These are phyloP conservation scores for Drosophila bipectinata DNA, from an alignment of 1,140 invertebrate species.

Conservation along the genomic window DNA sequence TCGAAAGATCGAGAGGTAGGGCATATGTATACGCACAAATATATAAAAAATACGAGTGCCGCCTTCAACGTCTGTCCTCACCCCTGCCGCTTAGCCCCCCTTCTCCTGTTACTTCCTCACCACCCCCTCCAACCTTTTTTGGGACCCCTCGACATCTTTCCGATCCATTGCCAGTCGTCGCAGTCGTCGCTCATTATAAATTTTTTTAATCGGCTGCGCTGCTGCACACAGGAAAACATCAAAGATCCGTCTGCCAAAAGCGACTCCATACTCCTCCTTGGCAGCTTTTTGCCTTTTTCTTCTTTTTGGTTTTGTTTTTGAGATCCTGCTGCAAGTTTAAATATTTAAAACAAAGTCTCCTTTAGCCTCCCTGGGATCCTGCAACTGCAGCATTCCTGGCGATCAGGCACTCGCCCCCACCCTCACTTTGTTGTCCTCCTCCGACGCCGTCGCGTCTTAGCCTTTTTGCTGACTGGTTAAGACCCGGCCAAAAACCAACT, in stretches of 20 bases:
- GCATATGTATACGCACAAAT: slow-evolving; percentile 46
- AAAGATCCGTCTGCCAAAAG: slow-evolving; percentile 73
- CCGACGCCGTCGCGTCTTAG: slow-evolving; percentile 13
- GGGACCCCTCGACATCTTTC: slow-evolving; percentile 20
- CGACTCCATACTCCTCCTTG: slow-evolving; percentile 22
- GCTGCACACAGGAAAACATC: slow-evolving; percentile 63
- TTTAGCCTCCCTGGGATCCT: slow-evolving; percentile 19
- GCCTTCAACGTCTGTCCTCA: slow-evolving; percentile 35
- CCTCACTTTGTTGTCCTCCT: slow-evolving; percentile 32
- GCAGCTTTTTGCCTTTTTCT: slow-evolving; percentile 11
- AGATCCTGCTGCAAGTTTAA: slow-evolving; percentile 75
- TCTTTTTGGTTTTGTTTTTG: background rate
- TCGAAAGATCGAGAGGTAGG: slow-evolving; percentile 67
- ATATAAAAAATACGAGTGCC: slow-evolving; percentile 72
- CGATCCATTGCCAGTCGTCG: slow-evolving; percentile 36
- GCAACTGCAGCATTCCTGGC: slow-evolving; percentile 69
- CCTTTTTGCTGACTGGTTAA: slow-evolving; percentile 22
- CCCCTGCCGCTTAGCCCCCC: background rate
- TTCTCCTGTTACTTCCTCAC: background rate
- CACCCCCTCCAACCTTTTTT: slow-evolving; percentile 1
- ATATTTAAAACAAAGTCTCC: slow-evolving; percentile 80
- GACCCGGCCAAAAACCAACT: slow-evolving; percentile 29
- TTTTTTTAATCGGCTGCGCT: slow-evolving; percentile 77
- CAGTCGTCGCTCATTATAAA: slow-evolving; percentile 74
- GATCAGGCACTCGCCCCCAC: slow-evolving; percentile 62